These are phyloP conservation scores for Herpailurus yagouaroundi DNA, from an alignment of 2,113 vertebrate genomes.

Conservation along the genomic window DNA sequence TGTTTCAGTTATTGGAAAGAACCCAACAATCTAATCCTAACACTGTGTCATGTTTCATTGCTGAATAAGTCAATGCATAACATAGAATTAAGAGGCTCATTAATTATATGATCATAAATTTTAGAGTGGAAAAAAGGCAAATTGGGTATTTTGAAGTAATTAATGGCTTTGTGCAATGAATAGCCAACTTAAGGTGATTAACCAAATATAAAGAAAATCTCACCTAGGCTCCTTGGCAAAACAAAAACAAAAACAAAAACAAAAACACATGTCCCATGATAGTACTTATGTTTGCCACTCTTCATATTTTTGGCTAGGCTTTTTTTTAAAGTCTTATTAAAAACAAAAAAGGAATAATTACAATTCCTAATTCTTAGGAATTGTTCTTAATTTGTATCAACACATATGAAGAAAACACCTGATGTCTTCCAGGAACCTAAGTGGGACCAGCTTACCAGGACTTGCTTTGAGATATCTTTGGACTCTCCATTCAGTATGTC, in stretches of 20 bases:
- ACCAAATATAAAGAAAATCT: constrained; percentile 46
- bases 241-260: background rate
- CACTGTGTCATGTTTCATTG: constrained; percentile 48
- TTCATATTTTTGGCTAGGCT: background rate
- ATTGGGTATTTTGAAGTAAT: constrained; percentile 70
- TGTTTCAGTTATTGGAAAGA: constrained; percentile 60
- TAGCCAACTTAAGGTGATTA: constrained; percentile 59
- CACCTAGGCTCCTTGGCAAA: background rate
- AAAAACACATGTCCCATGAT: background rate
- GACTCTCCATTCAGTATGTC: background rate
- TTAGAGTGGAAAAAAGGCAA: constrained; percentile 67
- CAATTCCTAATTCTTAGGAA: background rate
- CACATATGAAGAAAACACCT: background rate
- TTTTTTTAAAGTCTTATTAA: background rate
- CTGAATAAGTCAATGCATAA: constrained; percentile 51
- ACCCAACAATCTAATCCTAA: constrained; percentile 52
- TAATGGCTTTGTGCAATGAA: constrained; percentile 55
- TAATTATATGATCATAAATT: constrained; percentile 68
- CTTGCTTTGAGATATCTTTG: background rate
- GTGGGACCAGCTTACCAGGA: background rate
- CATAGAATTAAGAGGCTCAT: constrained; percentile 67
- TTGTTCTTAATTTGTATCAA: background rate
- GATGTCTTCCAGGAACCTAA: background rate
- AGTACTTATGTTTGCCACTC: background rate
- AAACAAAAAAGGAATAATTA: background rate